Base-by-base conservation (phyloP, 1,140 invertebrate species). In the Drosophila pachea region DNA sequence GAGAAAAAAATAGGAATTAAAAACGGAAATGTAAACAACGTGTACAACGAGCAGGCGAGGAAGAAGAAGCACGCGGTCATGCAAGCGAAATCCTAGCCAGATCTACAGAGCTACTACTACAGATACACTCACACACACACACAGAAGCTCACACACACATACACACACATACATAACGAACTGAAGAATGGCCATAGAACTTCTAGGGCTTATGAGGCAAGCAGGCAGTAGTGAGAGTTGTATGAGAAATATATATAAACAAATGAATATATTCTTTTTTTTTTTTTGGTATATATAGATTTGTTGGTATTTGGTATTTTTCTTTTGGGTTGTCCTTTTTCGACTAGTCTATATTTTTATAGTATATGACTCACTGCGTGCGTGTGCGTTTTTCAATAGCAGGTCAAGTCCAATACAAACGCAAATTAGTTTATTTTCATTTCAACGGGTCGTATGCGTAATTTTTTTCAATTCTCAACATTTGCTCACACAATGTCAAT, bases 371-470 rank as follows among this genome's bases (percentile, higher is more conserved):
- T 86, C 83, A 86, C 83, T 86, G 83, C 83, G 83, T 86, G 83
- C 83, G 83, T 86, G 78, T 86, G 83, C 83, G 69, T 69, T 66
- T 56, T 40, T 72, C 53, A 62, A 74, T 75, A 63, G 63, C 55
- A 59, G 73, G 70, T 76, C 82, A 82, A 86, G 82, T 86, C 82
- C 82, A 86, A 86, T 86, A 75, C 77, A 86, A 86, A 86, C 82
- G 81, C 81, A 86, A 86, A 75, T 86, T 68, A 64, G 74, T 74
- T 73, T 79, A 68, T 63, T 68, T 40, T 49, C 29, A 36, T 36
- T 68, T 68, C 29, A 45, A 68, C 55, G 68, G 77, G 69, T 50
- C 73, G 77, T 82, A 79, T 82, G 74, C 70, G 77, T 81, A 72
- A 74, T 81, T 56, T 71, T 45, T 68, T 32, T 55, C 22, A 22